Conservation (phyloP, 2,888 invertebrate genomes). For the Neoaliturus tenellus region DNA sequence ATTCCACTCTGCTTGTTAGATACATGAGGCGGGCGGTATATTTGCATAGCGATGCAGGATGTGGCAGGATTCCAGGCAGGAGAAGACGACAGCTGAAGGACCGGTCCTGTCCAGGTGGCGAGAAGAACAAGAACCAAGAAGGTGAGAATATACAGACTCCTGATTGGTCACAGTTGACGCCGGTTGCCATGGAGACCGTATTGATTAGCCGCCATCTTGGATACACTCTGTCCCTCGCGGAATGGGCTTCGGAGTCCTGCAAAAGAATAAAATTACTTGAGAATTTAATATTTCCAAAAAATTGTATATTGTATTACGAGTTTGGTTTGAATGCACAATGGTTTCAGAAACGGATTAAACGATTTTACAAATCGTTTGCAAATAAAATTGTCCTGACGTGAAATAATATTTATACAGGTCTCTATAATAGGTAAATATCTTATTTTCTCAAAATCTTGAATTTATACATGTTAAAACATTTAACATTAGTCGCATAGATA, state of each 20-base stretch:
- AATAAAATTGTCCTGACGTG: too few relatives aligned
- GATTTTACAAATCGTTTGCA: too few relatives aligned
- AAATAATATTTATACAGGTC: too few relatives aligned
- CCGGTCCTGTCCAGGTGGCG: constrained; percentile 12
- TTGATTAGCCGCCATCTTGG: constrained; percentile 43
- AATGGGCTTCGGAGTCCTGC: not conserved
- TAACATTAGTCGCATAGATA: too few relatives aligned
- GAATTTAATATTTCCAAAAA: too few relatives aligned
- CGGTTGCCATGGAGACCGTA: constrained; percentile 38
- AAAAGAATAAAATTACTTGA: not conserved
- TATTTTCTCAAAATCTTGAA: too few relatives aligned
- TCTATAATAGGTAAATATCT: too few relatives aligned
- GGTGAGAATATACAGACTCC: constrained; percentile 35
- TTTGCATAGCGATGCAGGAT: constrained; percentile 25
- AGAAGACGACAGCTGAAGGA: not conserved
- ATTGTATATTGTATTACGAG: too few relatives aligned
- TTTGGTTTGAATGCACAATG: too few relatives aligned
- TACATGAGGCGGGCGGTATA: not conserved
- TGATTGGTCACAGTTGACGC: constrained; percentile 38
- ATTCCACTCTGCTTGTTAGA: not conserved
- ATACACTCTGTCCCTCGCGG: constrained; percentile 5
- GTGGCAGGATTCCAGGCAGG: constrained; percentile 21
- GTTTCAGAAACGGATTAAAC: too few relatives aligned
- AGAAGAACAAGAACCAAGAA: constrained; percentile 14
- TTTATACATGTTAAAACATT: too few relatives aligned